Evolutionary conservation across 2,888 invertebrate species (phyloP).

Genomic region (Mythimna pallens): DNA sequence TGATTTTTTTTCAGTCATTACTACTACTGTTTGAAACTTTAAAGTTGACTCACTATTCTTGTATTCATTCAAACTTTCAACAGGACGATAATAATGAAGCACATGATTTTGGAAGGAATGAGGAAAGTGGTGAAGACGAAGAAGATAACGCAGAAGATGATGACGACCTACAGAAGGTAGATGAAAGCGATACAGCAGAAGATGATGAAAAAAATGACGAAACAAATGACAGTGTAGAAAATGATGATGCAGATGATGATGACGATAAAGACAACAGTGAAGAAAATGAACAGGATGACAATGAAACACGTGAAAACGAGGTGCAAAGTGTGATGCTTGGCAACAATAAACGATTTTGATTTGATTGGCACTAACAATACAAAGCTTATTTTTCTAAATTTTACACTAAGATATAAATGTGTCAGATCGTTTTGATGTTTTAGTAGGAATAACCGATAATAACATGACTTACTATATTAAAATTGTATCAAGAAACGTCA

Average conservation of each 20-base stretch:
- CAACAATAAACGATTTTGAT: slow-evolving; percentile 57
- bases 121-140: slow-evolving; percentile 62
- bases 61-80: slow-evolving; percentile 54
- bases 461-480: slow-evolving; percentile 17
- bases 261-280: slow-evolving; percentile 42
- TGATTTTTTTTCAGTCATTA: slow-evolving; percentile 50
- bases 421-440: slow-evolving; percentile 28
- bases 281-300: slow-evolving; percentile 67
- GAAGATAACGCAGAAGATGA: slow-evolving; percentile 54
- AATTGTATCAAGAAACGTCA: slow-evolving; percentile 15
- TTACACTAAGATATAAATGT: slow-evolving; percentile 21
- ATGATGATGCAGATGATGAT: slow-evolving; percentile 37
- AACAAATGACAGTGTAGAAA: slow-evolving; percentile 64
- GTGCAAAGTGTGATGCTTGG: slow-evolving; percentile 76
- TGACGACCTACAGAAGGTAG: slow-evolving; percentile 66
- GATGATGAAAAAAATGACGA: slow-evolving; percentile 66
- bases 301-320: slow-evolving; percentile 73
- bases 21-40: slow-evolving; percentile 20
- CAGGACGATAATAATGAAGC: slow-evolving; percentile 66
- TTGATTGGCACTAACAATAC: slow-evolving; percentile 82
- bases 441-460: slow-evolving; percentile 24
- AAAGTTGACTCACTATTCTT: slow-evolving; percentile 31
- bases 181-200: slow-evolving; percentile 72
- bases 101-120: slow-evolving; percentile 65
- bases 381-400: slow-evolving; percentile 69